Evolutionary conservation across 2,113 vertebrate species (phyloP).

Genomic region (Procavia capensis): DNA sequence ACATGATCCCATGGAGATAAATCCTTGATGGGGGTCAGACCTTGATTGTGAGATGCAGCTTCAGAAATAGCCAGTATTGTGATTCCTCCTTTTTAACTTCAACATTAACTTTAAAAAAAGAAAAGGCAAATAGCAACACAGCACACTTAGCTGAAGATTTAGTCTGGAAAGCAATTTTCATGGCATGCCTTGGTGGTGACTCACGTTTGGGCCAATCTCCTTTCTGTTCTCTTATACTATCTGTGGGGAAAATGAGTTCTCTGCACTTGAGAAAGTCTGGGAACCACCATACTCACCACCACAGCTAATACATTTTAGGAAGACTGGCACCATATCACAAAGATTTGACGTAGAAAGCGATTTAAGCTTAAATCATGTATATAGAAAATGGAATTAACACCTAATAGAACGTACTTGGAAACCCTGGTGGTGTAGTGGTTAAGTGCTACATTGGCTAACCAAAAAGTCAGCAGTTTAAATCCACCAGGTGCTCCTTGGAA

Average conservation of each 20-base stretch:
- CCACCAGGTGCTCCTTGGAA: too few relatives aligned
- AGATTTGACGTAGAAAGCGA: background rate
- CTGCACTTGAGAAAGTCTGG: fast-evolving
- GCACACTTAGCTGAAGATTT: background rate
- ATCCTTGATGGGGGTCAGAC: background rate
- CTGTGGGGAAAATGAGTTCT: background rate
- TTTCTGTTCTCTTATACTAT: background rate
- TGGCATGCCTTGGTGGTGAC: background rate
- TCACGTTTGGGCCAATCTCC: background rate
- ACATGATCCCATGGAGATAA: background rate
- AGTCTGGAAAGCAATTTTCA: background rate
- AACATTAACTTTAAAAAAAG: background rate
- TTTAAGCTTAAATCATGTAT: background rate
- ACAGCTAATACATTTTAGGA: background rate
- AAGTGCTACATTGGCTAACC: too few relatives aligned
- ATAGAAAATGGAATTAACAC: background rate
- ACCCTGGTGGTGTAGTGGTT: too few relatives aligned
- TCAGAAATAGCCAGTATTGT: background rate
- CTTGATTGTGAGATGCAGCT: background rate
- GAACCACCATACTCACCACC: background rate
- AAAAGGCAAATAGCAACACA: background rate
- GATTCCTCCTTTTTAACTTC: background rate
- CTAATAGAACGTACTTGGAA: too few relatives aligned
- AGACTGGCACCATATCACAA: background rate
- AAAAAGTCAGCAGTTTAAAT: too few relatives aligned